Percentiles rank a stretch among this genome's conserved stretches.
Conservation (phyloP, 1,140 invertebrate species). For the Magallana ariakensis region DNA sequence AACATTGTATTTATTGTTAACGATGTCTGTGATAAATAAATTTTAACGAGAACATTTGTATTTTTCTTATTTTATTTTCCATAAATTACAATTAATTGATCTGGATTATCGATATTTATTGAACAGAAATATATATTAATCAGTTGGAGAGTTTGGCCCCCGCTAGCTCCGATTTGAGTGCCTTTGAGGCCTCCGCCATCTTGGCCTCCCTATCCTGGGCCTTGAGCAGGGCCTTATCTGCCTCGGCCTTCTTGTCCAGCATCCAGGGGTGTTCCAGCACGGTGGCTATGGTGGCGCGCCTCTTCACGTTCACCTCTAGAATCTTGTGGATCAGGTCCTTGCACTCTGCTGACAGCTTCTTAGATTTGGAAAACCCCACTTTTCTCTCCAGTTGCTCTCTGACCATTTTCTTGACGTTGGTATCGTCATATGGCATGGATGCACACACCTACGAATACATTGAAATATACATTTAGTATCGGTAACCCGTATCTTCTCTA, state of each 20-base stretch:
- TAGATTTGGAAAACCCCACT: slow-evolving; percentile 73
- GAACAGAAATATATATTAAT: background rate
- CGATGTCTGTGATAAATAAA: slow-evolving; percentile 31
- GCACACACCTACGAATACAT: slow-evolving; percentile 70
- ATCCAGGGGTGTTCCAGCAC: slow-evolving; percentile 69
- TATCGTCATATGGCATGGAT: slow-evolving; percentile 79
- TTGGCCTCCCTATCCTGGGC: background rate
- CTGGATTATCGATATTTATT: slow-evolving; percentile 5
- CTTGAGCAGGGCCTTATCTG: background rate
- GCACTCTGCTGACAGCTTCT: slow-evolving; percentile 66
- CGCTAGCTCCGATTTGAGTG: background rate
- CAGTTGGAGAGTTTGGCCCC: background rate
- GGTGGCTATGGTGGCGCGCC: slow-evolving; percentile 61
- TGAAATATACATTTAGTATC: background rate
- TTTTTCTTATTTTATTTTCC: background rate
- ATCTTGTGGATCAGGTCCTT: slow-evolving; percentile 74
- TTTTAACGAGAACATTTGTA: background rate
- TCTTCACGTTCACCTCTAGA: slow-evolving; percentile 73
- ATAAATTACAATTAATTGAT: background rate
- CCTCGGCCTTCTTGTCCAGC: background rate
- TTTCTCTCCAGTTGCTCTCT: slow-evolving; percentile 84
- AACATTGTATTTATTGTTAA: slow-evolving; percentile 24
- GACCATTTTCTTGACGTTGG: slow-evolving; percentile 78
- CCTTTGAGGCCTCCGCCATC: slow-evolving; percentile 7
- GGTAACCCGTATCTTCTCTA: background rate